These are phyloP conservation scores for Conus ventricosus DNA, from an alignment of 1,140 invertebrate species.

Conservation along the genomic window DNA sequence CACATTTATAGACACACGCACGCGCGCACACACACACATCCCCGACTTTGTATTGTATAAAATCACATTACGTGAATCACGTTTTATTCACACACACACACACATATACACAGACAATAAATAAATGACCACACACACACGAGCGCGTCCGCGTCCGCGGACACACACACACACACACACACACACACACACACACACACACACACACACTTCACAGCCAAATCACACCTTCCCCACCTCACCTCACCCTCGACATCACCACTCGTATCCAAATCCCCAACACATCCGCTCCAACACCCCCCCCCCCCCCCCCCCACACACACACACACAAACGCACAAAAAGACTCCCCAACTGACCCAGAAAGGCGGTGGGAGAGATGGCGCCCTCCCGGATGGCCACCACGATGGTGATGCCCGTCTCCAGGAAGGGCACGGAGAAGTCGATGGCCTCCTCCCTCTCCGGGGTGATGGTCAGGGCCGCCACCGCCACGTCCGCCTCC, in stretches of 20 bases:
- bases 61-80: too few relatives aligned
- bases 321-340: background rate
- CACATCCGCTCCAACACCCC: background rate
- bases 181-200: too few relatives aligned
- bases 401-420: constrained; percentile 97
- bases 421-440: constrained; percentile 97
- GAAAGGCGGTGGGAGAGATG: constrained; percentile 98
- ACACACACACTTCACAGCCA: too few relatives aligned
- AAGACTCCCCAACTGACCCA: constrained; percentile 81
- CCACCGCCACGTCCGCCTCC: constrained; percentile 95
- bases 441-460: constrained; percentile 91
- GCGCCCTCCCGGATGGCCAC: constrained; percentile 97
- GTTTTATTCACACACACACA: too few relatives aligned
- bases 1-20: background rate
- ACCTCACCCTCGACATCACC: background rate
- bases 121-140: too few relatives aligned
- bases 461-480: constrained; percentile 97
- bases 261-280: background rate
- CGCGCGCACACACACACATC: constrained; percentile 10
- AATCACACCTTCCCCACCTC: too few relatives aligned
- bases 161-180: too few relatives aligned
- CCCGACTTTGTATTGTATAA: too few relatives aligned
- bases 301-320: too few relatives aligned
- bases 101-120: too few relatives aligned
- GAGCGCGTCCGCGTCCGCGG: too few relatives aligned